These are phyloP conservation scores for Branchipolynoe longqiensis DNA, from an alignment of 2,888 invertebrate species.

Conservation along the genomic window DNA sequence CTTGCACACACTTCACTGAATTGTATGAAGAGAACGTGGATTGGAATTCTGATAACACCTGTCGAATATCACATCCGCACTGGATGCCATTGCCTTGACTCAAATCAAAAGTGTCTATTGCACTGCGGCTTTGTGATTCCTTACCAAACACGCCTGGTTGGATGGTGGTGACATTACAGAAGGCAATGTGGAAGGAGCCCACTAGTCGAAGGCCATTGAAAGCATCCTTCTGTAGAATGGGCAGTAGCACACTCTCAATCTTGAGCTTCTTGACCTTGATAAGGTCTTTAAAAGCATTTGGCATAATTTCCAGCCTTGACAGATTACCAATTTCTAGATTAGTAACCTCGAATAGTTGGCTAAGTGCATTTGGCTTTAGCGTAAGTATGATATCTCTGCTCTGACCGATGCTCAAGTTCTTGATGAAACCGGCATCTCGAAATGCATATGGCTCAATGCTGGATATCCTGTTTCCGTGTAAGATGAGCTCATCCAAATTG, in stretches of 20 bases:
- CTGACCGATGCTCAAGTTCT: neutral
- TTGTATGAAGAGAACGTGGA: neutral
- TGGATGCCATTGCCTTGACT: slow-evolving; percentile 25
- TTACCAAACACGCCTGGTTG: slow-evolving; percentile 10
- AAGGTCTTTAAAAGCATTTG: slow-evolving; percentile 6
- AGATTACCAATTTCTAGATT: neutral
- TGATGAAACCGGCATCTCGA: slow-evolving; percentile 20
- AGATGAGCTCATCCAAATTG: slow-evolving; percentile 2
- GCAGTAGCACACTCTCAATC: neutral
- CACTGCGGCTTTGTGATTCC: slow-evolving; percentile 4
- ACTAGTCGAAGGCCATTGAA: slow-evolving; percentile 11
- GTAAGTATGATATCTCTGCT: neutral
- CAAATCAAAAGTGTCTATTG: slow-evolving; percentile 5
- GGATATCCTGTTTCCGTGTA: slow-evolving; percentile 26
- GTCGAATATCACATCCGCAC: slow-evolving; percentile 2
- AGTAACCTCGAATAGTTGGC: neutral
- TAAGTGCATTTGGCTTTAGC: neutral
- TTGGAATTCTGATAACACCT: slow-evolving; percentile 25
- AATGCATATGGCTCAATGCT: slow-evolving; percentile 33
- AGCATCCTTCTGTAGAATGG: slow-evolving; percentile 5
- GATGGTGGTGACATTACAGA: slow-evolving; percentile 26
- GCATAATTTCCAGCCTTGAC: slow-evolving; percentile 1
- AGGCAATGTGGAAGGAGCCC: neutral
- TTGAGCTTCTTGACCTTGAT: slow-evolving; percentile 5
- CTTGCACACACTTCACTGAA: neutral